phyloP scores from a whole-genome alignment of 2,888 invertebrate species.

The Drosophila antonietae region DNA sequence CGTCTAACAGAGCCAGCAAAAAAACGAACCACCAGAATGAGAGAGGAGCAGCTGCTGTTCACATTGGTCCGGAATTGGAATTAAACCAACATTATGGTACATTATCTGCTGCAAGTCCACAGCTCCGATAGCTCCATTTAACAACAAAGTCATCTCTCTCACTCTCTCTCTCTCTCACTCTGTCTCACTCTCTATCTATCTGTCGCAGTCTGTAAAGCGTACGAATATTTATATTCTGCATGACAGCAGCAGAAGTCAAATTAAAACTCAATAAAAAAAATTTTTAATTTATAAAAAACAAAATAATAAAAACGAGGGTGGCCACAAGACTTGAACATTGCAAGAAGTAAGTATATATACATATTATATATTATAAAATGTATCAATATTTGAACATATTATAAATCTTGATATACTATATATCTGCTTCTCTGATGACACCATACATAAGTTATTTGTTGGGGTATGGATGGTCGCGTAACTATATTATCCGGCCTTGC shows the following conservation, averaged over 20 bases:
- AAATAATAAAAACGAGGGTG: constrained; percentile 49
- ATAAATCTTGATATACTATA: background rate
- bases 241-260: constrained; percentile 28
- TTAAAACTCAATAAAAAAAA: constrained; percentile 43
- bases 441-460: too few species aligned
- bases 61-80: constrained; percentile 60
- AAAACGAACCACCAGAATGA: constrained; percentile 33
- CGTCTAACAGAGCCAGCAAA: constrained; percentile 51
- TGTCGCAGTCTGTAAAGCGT: constrained; percentile 46
- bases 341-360: background rate
- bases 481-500: background rate
- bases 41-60: constrained; percentile 17
- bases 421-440: background rate
- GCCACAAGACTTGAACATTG: constrained; percentile 8
- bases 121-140: constrained; percentile 53
- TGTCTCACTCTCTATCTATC: constrained; percentile 2
- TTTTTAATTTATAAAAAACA: constrained; percentile 2
- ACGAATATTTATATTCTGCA: constrained; percentile 55
- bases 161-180: constrained; percentile 2
- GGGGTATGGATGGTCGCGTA: background rate
- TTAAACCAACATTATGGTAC: constrained; percentile 70
- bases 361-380: background rate
- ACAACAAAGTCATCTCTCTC: constrained; percentile 17
- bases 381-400: background rate
- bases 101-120: constrained; percentile 61